Evolutionary conservation across 1,140 invertebrate species (phyloP).

Genomic region (Arion vulgaris): DNA sequence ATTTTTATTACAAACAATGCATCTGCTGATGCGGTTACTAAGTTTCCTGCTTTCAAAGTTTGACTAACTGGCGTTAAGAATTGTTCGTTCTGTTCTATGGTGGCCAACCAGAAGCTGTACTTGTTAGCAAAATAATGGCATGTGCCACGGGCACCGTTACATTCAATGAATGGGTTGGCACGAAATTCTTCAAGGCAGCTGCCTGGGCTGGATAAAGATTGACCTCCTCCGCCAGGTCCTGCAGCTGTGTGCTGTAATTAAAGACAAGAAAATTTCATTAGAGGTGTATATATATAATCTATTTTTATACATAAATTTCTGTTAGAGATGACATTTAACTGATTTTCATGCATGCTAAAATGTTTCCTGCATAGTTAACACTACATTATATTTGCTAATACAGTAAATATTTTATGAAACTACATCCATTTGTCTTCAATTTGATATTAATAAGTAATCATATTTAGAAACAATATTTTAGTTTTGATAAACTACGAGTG

Average conservation of each 20-base stretch:
- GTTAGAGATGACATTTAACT: not conserved
- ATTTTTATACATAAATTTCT: not conserved
- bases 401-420: too few relatives aligned
- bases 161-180: slow-evolving; percentile 95
- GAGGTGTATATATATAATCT: not conserved
- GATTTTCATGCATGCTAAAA: too few relatives aligned
- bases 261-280: slow-evolving; percentile 37
- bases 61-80: slow-evolving; percentile 88
- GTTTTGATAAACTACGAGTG: too few relatives aligned
- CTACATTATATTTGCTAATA: too few relatives aligned
- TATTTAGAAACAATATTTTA: too few relatives aligned
- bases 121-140: slow-evolving; percentile 98
- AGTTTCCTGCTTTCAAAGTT: slow-evolving; percentile 92
- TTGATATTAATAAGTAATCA: too few relatives aligned
- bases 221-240: slow-evolving; percentile 94
- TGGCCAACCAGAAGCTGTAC: slow-evolving; percentile 98
- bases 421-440: too few relatives aligned
- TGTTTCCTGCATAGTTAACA: too few relatives aligned
- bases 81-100: slow-evolving; percentile 85
- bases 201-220: slow-evolving; percentile 92
- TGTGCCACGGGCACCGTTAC: slow-evolving; percentile 90
- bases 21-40: slow-evolving; percentile 90
- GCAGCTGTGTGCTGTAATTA: slow-evolving; percentile 93
- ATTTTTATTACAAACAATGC: slow-evolving; percentile 89
- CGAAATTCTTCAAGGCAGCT: slow-evolving; percentile 98